Evolutionary conservation across 2,888 invertebrate genomes (phyloP), one percentile per base, ranked within the genome.

Genomic region (Drosophila nr. perissopoda): DNA sequence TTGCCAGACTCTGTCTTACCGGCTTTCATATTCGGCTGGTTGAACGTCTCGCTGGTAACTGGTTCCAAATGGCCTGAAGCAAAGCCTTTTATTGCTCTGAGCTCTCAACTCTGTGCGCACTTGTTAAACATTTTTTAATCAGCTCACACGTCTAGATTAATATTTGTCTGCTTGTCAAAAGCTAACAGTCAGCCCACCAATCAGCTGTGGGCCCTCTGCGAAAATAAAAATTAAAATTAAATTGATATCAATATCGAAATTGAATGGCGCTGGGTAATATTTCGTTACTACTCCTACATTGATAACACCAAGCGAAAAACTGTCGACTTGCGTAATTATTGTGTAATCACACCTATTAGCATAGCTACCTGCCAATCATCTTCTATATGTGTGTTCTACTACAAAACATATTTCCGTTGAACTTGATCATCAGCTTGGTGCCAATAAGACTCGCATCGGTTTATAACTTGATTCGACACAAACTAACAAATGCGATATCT

Each of bases 111-210:
- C 5, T 52, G 33, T 52, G 29, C 40, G 62, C 51, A 42, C 60
- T 72, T 82, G 67, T 73, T 72, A 52, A 59, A 68, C 73, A 81
- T 61, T 77, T 79, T 73, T 65, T 91, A 91, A 90, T 91, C 89
- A 90, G 78, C 70, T 58, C 38, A 48, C 65, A 66, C 71, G 74
- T 81, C 80, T 70, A 84, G 89, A 89, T 89, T 91, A 89, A 82
- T 88, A 68, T 72, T 74, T 85, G 85, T 89, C 67, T 70, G 76
- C 76, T 69, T 79, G 70, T 76, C 69, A 59, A 63, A 46, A 36
- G 27, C 27, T 33, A 52, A 51, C 69, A 27, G 51, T n/a, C 60
- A 61, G n/a, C n/a, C 27, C 8, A n/a, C 4, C 27, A 42, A 53
- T 1, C 27, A 16, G 42, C 25, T 21, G 36, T 65, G 74, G 51